phyloP scores from a whole-genome alignment of 2,797 vertebrate species.

The Zalophus californianus region DNA sequence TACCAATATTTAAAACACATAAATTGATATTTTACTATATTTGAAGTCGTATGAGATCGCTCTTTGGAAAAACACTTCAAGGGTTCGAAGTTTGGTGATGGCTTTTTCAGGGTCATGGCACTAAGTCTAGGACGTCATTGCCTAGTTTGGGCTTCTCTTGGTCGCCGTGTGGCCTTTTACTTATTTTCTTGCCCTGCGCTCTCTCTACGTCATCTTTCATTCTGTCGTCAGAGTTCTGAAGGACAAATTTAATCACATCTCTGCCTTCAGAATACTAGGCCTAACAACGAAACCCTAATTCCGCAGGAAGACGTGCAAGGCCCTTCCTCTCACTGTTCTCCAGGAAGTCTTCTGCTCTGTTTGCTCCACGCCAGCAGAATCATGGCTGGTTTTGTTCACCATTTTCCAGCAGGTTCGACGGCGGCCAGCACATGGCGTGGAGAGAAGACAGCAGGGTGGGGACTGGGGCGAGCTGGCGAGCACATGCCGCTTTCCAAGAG shows the following conservation, averaged over 20 bases:
- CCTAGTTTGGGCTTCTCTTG: not conserved
- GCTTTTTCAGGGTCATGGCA: not conserved
- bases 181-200: not conserved
- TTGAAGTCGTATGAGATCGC: not conserved
- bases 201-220: not conserved
- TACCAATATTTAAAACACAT: not conserved
- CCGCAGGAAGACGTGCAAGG: not conserved
- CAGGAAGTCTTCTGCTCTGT: not conserved
- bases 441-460: not conserved
- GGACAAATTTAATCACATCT: not conserved
- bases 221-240: not conserved
- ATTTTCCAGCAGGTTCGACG: not conserved
- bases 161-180: not conserved
- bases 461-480: not conserved
- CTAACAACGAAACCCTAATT: not conserved
- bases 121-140: not conserved
- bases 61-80: not conserved
- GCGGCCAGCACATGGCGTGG: not conserved
- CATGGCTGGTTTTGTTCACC: not conserved
- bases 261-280: not conserved
- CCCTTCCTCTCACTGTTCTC: not conserved
- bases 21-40: not conserved
- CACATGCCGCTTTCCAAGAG: not conserved
- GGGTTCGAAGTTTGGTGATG: not conserved
- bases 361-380: not conserved